Conservation (phyloP, 2,797 vertebrate genomes). For the Ataeniobius toweri region DNA sequence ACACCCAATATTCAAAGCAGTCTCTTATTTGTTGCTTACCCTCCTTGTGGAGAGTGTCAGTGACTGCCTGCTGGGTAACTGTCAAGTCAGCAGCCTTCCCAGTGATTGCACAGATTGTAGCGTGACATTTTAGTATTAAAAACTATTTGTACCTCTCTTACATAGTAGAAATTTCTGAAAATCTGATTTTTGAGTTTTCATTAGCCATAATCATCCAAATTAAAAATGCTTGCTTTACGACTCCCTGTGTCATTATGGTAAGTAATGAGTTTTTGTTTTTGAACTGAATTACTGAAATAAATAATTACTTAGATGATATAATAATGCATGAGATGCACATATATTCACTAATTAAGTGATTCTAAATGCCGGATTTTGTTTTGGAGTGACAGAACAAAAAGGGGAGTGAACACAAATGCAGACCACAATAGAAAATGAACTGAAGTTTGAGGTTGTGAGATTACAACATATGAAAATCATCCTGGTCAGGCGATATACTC, state of each 20-base stretch:
- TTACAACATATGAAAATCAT: background rate
- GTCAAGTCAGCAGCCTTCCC: background rate
- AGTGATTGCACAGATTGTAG: background rate
- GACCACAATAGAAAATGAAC: background rate
- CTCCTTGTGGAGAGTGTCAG: background rate
- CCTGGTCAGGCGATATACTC: background rate
- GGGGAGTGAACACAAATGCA: background rate
- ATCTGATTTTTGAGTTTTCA: background rate
- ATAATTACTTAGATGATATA: background rate
- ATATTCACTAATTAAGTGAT: background rate
- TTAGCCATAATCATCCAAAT: background rate
- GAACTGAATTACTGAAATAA: background rate
- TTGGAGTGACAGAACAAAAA: background rate
- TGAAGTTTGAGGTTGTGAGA: background rate
- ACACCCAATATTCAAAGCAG: background rate
- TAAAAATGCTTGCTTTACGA: background rate
- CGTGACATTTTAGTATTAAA: background rate
- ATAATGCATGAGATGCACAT: background rate
- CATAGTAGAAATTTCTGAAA: background rate
- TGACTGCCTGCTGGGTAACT: background rate
- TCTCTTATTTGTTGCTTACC: background rate
- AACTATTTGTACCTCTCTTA: background rate
- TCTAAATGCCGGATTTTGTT: background rate
- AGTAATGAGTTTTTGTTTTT: background rate
- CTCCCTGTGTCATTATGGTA: background rate